Conservation (phyloP, 53 echinoderm and acorn worm genomes). For the Echinarachnius parma region DNA sequence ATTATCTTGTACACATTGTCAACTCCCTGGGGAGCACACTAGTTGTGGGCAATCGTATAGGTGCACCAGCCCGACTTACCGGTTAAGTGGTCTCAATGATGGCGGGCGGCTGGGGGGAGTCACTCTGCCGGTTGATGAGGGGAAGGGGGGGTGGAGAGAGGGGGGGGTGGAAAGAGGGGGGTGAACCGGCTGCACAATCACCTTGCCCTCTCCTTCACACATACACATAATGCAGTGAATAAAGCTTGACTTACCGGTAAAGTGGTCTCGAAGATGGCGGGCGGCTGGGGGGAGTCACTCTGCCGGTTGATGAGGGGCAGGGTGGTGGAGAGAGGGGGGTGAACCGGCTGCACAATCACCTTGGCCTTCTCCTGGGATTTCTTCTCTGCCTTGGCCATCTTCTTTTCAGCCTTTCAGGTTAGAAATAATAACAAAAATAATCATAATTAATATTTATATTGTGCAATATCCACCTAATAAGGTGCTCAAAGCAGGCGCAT, state of each 20-base stretch:
- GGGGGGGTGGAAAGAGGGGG: slow-evolving; percentile 59
- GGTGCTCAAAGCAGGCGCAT: too few species aligned
- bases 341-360: slow-evolving; percentile 71
- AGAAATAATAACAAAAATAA: too few species aligned
- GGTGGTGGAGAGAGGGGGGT: slow-evolving; percentile 60
- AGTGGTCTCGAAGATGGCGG: slow-evolving; percentile 26
- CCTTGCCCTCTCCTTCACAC: too few species aligned
- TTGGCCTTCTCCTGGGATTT: slow-evolving; percentile 49
- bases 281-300: slow-evolving; percentile 21
- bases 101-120: slow-evolving; percentile 20
- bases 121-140: slow-evolving; percentile 38
- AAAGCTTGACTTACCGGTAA: slow-evolving; percentile 27
- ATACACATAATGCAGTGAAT: too few species aligned
- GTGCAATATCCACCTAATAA: too few species aligned
- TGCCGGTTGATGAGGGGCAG: slow-evolving; percentile 40
- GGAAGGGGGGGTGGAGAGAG: too few species aligned
- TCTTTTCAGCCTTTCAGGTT: too few species aligned
- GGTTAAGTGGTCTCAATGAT: slow-evolving; percentile 40
- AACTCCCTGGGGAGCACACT: too few species aligned
- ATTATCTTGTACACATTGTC: too few species aligned
- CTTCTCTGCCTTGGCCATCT: slow-evolving; percentile 47
- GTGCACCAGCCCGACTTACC: too few species aligned
- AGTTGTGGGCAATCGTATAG: too few species aligned
- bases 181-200: slow-evolving; percentile 71
- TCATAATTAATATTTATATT: too few species aligned